Conservation (phyloP, 2,113 vertebrate genomes). For the Barbus barbus region DNA sequence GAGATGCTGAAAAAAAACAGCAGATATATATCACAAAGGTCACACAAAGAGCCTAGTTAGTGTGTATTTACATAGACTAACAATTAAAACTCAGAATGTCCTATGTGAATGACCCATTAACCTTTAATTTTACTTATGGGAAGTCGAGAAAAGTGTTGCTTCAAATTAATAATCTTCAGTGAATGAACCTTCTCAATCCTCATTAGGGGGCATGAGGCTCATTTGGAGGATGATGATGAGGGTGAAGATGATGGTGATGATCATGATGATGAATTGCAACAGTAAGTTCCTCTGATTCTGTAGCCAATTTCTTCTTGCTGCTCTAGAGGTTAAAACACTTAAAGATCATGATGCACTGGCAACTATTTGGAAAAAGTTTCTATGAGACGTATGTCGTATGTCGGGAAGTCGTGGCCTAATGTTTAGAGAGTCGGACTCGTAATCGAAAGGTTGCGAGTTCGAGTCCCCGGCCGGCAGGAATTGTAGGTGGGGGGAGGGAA, state of each 20-base stretch:
- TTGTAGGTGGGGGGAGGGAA: no score
- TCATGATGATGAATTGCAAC: slow-evolving; percentile 77
- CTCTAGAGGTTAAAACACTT: not conserved
- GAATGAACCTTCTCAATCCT: slow-evolving; percentile 67
- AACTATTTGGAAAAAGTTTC: no score
- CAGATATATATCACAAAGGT: not conserved
- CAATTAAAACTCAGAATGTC: not conserved
- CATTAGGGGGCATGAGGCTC: slow-evolving; percentile 84
- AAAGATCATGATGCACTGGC: not conserved
- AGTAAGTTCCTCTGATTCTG: slow-evolving; percentile 75
- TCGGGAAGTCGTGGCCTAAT: no score
- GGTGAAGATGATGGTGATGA: slow-evolving; percentile 63
- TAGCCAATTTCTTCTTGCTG: not conserved
- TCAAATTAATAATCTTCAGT: slow-evolving; percentile 45
- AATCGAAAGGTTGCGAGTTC: no score
- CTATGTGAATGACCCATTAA: not conserved
- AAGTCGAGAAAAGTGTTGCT: not conserved
- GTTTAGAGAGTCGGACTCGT: no score
- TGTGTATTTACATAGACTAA: not conserved
- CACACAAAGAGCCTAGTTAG: not conserved
- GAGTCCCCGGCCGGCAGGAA: no score
- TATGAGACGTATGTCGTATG: no score
- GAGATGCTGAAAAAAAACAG: not conserved
- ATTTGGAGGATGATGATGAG: slow-evolving; percentile 85
- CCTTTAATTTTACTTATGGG: not conserved